Conservation (phyloP, 2,113 vertebrate genomes). For the Benitochromis conjunctus region DNA sequence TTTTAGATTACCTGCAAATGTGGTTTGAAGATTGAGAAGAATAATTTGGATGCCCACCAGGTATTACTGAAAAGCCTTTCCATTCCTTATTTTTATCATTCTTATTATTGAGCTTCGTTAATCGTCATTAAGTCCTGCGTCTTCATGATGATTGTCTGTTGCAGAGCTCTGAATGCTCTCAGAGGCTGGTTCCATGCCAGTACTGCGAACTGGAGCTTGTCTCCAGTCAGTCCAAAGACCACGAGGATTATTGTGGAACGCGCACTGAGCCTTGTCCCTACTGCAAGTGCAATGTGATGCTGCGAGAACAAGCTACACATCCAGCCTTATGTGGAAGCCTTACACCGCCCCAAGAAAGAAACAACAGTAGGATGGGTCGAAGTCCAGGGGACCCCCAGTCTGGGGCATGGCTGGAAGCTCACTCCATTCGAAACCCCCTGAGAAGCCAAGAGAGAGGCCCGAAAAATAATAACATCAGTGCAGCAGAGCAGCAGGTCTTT, state of each 20-base stretch:
- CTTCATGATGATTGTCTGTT: not conserved
- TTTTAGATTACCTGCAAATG: slow-evolving; percentile 90
- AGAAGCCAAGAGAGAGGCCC: slow-evolving; percentile 67
- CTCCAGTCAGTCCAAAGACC: slow-evolving; percentile 81
- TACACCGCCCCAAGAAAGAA: slow-evolving; percentile 63
- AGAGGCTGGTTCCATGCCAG: slow-evolving; percentile 83
- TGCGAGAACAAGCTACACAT: slow-evolving; percentile 82
- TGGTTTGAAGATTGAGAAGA: slow-evolving; percentile 85
- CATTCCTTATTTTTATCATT: not conserved
- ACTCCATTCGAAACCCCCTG: slow-evolving; percentile 55
- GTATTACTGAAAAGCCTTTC: slow-evolving; percentile 57
- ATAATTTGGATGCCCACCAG: slow-evolving; percentile 82
- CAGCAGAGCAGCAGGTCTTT: slow-evolving; percentile 49
- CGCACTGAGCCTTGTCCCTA: slow-evolving; percentile 84
- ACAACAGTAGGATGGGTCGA: slow-evolving; percentile 42
- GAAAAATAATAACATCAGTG: slow-evolving; percentile 67
- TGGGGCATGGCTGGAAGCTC: slow-evolving; percentile 65
- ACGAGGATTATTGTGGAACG: slow-evolving; percentile 90
- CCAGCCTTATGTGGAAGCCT: slow-evolving; percentile 77
- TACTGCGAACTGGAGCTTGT: slow-evolving; percentile 88
- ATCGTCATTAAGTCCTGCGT: not conserved
- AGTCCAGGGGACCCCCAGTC: slow-evolving; percentile 42
- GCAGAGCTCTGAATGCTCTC: slow-evolving; percentile 80
- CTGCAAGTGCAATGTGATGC: slow-evolving; percentile 83
- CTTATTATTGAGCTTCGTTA: not conserved